Base-by-base conservation (phyloP, 2,888 invertebrate genomes). In the Mimachlamys varia region DNA sequence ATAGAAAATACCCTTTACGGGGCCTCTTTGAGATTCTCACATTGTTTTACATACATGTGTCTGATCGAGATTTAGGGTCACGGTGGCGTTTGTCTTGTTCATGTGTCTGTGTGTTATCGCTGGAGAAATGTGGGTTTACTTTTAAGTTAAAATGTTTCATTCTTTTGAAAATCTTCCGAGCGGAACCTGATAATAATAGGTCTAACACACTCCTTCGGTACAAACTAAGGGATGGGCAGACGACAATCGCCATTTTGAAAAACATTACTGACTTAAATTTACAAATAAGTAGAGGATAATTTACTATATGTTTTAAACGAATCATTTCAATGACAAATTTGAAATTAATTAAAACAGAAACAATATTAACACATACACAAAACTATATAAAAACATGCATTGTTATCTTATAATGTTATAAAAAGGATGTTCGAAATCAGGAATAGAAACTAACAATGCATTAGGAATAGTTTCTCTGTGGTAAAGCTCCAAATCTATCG, bases 121-220 rank as follows among this genome's bases (percentile, higher is more conserved):
- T 76, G 76, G 7, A 33, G 33, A 76, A 33, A 76, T 2, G 76
- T 76, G 76, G 76, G 33, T 76, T 76, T 76, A 76, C 76, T 76
- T 76, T 62, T 76, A 76, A 76, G 76, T 76, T 33, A 76, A 33
- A 76, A 76, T 76, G 76, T 76, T 76, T 76, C 76, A 12, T 76
- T 76, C 76, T 33, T 76, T 76, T 76, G 76, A 76, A 76, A 76
- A 76, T 33, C 76, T 0, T 27, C 27, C 2, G 33, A 76, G 76
- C 76, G 76, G 27, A 76, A 76, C 76, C 76, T 33, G 27, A 27
- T 76, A 33, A 76, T 76, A 76, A 76, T 22, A 76, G 76, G 76
- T 22, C 76, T 76, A 12, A 33, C 27, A 76, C 76, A 76, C 76
- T 33, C 19, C 33, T 76, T 22, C 76, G 76, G 76, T 76, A 27